phyloP scores from a whole-genome alignment of 2,888 invertebrate genomes.

The Orthosia incerta region DNA sequence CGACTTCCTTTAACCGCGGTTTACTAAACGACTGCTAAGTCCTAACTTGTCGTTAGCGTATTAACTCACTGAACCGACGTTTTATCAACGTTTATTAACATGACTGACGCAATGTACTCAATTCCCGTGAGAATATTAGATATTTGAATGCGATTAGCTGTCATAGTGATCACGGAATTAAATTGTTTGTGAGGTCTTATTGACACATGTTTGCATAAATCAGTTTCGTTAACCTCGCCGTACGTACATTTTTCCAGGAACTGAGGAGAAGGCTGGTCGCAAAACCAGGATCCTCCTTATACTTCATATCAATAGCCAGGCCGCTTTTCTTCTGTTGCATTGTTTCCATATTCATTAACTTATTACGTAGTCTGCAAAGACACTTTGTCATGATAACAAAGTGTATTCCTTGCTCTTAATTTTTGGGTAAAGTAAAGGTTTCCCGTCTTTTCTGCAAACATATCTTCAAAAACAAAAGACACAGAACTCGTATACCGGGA shows the following conservation, averaged over 20 bases:
- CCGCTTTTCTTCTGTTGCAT: not conserved
- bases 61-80: conserved; percentile 47
- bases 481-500: too few species aligned
- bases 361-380: too few species aligned
- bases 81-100: conserved; percentile 34
- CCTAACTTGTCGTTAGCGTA: conserved; percentile 44
- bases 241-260: not conserved
- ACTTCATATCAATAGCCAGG: not conserved
- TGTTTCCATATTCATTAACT: too few species aligned
- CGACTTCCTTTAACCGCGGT: conserved; percentile 43
- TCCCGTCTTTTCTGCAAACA: too few species aligned
- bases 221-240: conserved; percentile 16
- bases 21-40: conserved; percentile 33
- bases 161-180: conserved; percentile 45
- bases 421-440: too few species aligned
- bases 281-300: not conserved
- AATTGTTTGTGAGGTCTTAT: conserved; percentile 31
- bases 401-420: too few species aligned
- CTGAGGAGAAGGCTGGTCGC: not conserved
- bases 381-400: too few species aligned
- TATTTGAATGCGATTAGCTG: conserved; percentile 54
- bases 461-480: too few species aligned
- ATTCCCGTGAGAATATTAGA: conserved; percentile 54
- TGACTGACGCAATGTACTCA: conserved; percentile 47
- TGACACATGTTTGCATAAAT: conserved; percentile 27